These are phyloP conservation scores for Rafetus swinhoei DNA, from an alignment of 2,113 vertebrate genomes.

Conservation along the genomic window DNA sequence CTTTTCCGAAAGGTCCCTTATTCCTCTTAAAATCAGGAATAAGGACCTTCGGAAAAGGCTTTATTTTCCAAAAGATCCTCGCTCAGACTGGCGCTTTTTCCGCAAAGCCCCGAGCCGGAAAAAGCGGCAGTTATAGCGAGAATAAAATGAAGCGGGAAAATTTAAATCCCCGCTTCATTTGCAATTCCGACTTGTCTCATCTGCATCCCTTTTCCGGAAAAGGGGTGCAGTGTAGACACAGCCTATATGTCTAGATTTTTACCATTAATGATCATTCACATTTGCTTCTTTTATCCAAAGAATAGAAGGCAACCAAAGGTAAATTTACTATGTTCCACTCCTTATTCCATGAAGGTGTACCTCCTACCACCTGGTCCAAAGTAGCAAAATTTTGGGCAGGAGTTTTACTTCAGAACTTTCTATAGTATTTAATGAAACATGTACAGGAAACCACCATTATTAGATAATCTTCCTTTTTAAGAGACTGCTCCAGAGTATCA, in stretches of 20 bases:
- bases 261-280: neutral
- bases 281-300: neutral
- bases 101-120: no score
- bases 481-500: neutral
- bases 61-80: no score
- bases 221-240: no score
- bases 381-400: neutral
- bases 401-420: neutral
- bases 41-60: no score
- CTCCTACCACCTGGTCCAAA: neutral
- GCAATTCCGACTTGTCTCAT: no score
- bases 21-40: no score
- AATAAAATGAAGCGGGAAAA: no score
- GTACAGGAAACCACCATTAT: neutral
- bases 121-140: no score
- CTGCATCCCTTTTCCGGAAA: no score
- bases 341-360: neutral
- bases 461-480: neutral
- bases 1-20: no score
- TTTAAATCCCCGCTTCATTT: no score
- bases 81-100: no score
- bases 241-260: neutral
- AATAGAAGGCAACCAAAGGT: neutral
- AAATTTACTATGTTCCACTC: neutral
- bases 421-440: neutral